Percentiles rank a stretch among this genome's conserved stretches.
These are phyloP conservation scores for Empis stercorea DNA, from an alignment of 2,888 invertebrate species.

Conservation along the genomic window DNA sequence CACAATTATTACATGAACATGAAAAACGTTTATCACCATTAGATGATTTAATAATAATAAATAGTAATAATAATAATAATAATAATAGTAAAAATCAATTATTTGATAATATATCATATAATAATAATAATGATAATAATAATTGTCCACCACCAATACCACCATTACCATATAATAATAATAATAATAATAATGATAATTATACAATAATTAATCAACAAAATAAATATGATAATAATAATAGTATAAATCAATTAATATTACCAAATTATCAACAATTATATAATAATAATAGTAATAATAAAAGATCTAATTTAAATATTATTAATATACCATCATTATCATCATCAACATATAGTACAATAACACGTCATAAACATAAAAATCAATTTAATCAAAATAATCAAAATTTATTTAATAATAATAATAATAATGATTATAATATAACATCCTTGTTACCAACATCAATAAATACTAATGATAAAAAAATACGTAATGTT, in stretches of 20 bases:
- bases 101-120: conserved; percentile 6
- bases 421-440: not conserved
- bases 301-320: conserved; percentile 2
- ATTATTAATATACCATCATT: conserved; percentile 5
- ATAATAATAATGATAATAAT: conserved; percentile 7
- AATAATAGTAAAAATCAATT: conserved; percentile 1
- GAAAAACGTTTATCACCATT: conserved; percentile 33
- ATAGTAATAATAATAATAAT: conserved; percentile 18
- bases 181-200: not conserved
- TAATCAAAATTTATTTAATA: too few species aligned
- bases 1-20: conserved; percentile 45
- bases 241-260: not conserved
- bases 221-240: not conserved
- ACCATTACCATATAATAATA: conserved; percentile 33
- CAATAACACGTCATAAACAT: conserved; percentile 25
- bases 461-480: conserved; percentile 24
- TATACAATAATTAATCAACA: not conserved
- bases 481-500: conserved; percentile 44
- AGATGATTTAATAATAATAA: conserved; percentile 11
- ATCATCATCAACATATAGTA: conserved; percentile 26
- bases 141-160: conserved; percentile 39
- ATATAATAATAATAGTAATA: conserved; percentile 4
- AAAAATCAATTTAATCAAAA: too few species aligned
- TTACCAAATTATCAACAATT: conserved; percentile 5
- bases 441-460: not conserved